Evolutionary conservation across 2,797 vertebrate species (phyloP).

Genomic region (Lagorchestes hirsutus): DNA sequence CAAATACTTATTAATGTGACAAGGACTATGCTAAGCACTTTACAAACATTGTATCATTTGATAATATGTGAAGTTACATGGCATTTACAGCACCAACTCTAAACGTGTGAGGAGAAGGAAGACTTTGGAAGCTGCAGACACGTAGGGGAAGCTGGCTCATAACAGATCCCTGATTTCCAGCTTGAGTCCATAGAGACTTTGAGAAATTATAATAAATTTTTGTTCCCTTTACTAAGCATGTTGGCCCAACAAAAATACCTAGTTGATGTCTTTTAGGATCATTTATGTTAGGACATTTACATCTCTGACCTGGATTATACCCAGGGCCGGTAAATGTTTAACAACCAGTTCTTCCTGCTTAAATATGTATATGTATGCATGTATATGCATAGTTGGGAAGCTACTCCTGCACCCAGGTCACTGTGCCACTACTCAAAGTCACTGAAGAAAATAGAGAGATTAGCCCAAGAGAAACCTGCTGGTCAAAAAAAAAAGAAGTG

Average conservation of each 20-base stretch:
- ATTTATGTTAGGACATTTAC: neutral
- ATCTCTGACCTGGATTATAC: neutral
- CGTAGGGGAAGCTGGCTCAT: neutral
- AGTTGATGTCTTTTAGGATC: neutral
- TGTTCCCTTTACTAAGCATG: neutral
- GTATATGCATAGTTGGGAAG: constrained; percentile 43
- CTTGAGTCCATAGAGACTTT: neutral
- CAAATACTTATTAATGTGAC: neutral
- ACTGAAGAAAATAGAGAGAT: constrained; percentile 71
- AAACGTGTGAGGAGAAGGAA: neutral
- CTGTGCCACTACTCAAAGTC: constrained; percentile 68
- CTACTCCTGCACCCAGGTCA: constrained; percentile 42
- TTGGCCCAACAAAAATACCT: neutral
- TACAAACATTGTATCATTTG: neutral
- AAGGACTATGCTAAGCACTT: neutral
- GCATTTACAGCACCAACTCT: neutral
- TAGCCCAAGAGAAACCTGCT: constrained; percentile 64
- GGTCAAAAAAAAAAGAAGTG: constrained; percentile 72
- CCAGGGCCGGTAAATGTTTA: neutral
- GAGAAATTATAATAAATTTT: neutral
- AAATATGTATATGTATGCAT: too few relatives aligned
- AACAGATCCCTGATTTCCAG: neutral
- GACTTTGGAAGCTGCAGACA: neutral
- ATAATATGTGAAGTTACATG: neutral
- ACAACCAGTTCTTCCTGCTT: neutral